These are phyloP conservation scores for Crotalus viridis DNA, from an alignment of 2,113 vertebrate species.

Conservation along the genomic window DNA sequence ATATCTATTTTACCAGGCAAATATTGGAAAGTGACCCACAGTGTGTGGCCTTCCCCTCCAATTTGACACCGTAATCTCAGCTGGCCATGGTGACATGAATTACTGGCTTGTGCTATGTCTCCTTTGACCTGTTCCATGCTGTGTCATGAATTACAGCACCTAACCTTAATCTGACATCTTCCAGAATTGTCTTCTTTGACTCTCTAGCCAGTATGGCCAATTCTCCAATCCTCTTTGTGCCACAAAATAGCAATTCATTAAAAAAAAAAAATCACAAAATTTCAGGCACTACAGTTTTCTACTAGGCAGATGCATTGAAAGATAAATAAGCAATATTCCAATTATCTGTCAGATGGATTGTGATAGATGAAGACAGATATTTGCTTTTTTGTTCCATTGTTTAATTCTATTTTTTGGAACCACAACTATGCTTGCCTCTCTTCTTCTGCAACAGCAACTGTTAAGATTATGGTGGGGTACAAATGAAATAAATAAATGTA, in stretches of 20 bases:
- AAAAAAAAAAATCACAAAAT: background rate
- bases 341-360: background rate
- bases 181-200: background rate
- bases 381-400: background rate
- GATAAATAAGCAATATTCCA: background rate
- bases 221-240: background rate
- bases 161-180: background rate
- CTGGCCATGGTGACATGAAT: background rate
- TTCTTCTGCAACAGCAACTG: too few species aligned
- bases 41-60: background rate
- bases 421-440: background rate
- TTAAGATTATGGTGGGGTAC: background rate
- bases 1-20: background rate
- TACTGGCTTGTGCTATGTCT: background rate
- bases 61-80: background rate
- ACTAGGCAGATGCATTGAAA: background rate
- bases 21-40: background rate
- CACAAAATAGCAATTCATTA: background rate
- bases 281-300: background rate
- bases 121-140: background rate
- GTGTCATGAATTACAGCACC: background rate
- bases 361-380: background rate
- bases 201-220: background rate
- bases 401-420: background rate
- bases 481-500: background rate